A percentile compares a stretch with the other conserved stretches of the same genome.
phyloP scores from a whole-genome alignment of 2,888 invertebrate genomes.

The Barypeithes pellucidus region DNA sequence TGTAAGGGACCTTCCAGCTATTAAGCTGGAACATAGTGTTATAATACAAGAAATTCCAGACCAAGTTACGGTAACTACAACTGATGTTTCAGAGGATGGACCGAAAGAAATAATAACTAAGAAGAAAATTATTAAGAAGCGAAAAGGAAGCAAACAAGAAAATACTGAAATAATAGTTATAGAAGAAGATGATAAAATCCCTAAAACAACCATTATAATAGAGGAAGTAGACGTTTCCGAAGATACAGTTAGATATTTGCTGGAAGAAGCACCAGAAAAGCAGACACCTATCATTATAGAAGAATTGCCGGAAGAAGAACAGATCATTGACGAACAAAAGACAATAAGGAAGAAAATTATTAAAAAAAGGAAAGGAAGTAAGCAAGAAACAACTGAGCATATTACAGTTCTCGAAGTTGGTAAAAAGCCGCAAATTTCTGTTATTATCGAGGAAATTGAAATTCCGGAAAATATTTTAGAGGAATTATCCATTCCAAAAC shows the following conservation, averaged over 20 bases:
- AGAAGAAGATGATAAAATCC: slow-evolving; percentile 64
- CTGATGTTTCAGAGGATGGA: slow-evolving; percentile 48
- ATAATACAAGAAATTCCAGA: slow-evolving; percentile 58
- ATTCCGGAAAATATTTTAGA: slow-evolving; percentile 49
- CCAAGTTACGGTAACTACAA: slow-evolving; percentile 58
- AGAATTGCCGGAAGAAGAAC: slow-evolving; percentile 61
- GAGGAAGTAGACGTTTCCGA: slow-evolving; percentile 64
- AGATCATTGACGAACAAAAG: slow-evolving; percentile 61
- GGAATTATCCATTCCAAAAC: slow-evolving; percentile 29
- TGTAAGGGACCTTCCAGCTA: slow-evolving; percentile 64
- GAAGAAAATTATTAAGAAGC: slow-evolving; percentile 66
- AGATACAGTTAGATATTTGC: slow-evolving; percentile 44
- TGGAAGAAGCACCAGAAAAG: slow-evolving; percentile 41
- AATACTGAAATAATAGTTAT: slow-evolving; percentile 65
- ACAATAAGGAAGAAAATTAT: slow-evolving; percentile 60
- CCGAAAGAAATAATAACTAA: slow-evolving; percentile 58
- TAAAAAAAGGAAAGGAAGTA: slow-evolving; percentile 69
- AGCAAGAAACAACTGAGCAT: slow-evolving; percentile 67
- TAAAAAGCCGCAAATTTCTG: slow-evolving; percentile 61
- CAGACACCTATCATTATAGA: slow-evolving; percentile 56
- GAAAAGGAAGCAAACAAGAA: slow-evolving; percentile 69
- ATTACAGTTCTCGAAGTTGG: slow-evolving; percentile 63
- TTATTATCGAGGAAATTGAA: slow-evolving; percentile 55
- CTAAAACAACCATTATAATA: slow-evolving; percentile 68
- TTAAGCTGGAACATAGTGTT: slow-evolving; percentile 57